Base-by-base conservation (phyloP, 2,888 invertebrate species). In the Linyphia triangularis region DNA sequence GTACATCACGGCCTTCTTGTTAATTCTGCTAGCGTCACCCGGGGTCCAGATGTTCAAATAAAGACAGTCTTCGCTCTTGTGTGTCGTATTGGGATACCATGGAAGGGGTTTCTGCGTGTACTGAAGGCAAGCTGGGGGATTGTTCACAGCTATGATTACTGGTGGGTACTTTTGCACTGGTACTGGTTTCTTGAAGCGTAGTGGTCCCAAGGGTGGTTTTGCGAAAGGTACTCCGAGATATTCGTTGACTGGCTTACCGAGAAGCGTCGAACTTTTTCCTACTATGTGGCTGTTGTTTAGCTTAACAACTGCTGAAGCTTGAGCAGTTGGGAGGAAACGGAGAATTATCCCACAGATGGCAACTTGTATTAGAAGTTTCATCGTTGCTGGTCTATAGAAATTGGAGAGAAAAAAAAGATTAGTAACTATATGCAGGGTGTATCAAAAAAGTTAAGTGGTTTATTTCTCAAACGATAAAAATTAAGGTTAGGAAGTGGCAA, bases 131-230 rank as follows among this genome's bases (percentile, higher is more conserved):
- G 91, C 89, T 13, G 91, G 83, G 4, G 75, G 88, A 30, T 86
- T 89, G 43, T 83, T 33, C 7, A 79, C 43, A 5, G 91, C 90
- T n/a, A 86, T 89, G 24, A 89, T 67, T 13, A 94, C 93, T 0
- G 96, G 96, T 19, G 94, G 93, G 13, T 22, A 95, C 93, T 0
- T 94, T 94, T 24, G 95, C 95, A 91, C 95, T 95, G 82, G 63
- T 59, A 89, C 69, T n/a, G 91, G 91, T 7, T 73, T 85, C 10
- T 61, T 37, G 73, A 91, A 91, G n/a, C 91, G 81, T 5, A 88
- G 77, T n/a, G 61, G 22, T 10, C 91, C 91, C 1, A 91, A 77
- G 0, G 92, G 92, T 4, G 91, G 75, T 51, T 90, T 59, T 16
- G 91, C 91, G 78, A 91, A 92, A 3, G 91, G 91, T 22, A 92